Evolutionary conservation across 2,113 vertebrate genomes (phyloP).

Genomic region (Astatoreochromis straeleni): DNA sequence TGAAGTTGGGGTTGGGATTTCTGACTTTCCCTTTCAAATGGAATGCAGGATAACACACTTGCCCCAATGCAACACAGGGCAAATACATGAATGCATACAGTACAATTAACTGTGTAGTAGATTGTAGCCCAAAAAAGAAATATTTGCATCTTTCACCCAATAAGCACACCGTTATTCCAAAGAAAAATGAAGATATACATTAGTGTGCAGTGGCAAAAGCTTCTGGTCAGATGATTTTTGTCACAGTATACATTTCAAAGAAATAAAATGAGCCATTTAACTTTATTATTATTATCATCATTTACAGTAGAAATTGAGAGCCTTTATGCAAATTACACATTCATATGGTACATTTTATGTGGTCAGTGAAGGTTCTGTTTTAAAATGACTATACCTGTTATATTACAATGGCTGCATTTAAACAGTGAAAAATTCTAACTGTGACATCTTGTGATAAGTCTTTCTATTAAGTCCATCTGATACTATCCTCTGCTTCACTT

Average conservation of each 20-base stretch:
- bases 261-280: not conserved
- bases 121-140: not conserved
- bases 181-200: not conserved
- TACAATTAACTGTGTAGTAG: not conserved
- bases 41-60: not conserved
- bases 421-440: not conserved
- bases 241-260: not conserved
- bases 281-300: not conserved
- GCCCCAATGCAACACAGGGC: not conserved
- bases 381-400: not conserved
- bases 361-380: not conserved
- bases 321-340: not conserved
- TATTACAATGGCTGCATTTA: not conserved
- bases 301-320: not conserved
- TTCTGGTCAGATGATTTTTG: not conserved
- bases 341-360: not conserved
- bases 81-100: not conserved
- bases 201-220: not conserved
- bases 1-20: not conserved
- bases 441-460: not conserved
- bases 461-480: not conserved
- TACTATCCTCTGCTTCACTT: not conserved
- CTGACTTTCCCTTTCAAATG: not conserved
- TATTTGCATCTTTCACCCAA: not conserved
- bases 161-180: not conserved